Conservation (phyloP, 2,888 invertebrate species). For the Drosophila affinis region DNA sequence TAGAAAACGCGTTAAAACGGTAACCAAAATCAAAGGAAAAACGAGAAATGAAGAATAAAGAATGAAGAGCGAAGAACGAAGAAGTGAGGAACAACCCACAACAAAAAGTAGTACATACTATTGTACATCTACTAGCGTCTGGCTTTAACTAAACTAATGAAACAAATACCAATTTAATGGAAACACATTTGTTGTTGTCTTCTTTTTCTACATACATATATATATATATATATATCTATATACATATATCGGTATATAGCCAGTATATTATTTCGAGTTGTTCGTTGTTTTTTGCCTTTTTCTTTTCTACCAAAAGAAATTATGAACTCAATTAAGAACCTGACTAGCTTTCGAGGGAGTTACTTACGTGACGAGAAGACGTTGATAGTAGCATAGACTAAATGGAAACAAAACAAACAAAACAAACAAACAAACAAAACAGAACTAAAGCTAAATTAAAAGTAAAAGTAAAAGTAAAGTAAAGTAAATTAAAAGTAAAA, state of each 20-base stretch:
- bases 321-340: slow-evolving; percentile 72
- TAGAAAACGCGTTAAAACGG: background rate
- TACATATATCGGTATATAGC: slow-evolving; percentile 20
- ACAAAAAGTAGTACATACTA: slow-evolving; percentile 23
- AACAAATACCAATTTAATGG: slow-evolving; percentile 37
- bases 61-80: background rate
- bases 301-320: slow-evolving; percentile 48
- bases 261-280: slow-evolving; percentile 38
- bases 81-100: slow-evolving; percentile 2
- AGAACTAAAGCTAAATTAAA: slow-evolving; percentile 1
- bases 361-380: slow-evolving; percentile 31
- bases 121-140: slow-evolving; percentile 40
- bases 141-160: slow-evolving; percentile 45
- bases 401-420: slow-evolving; percentile 2
- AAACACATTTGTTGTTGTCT: slow-evolving; percentile 52
- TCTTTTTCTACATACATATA: slow-evolving; percentile 42
- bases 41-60: background rate
- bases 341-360: slow-evolving; percentile 70
- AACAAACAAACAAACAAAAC: slow-evolving; percentile 3
- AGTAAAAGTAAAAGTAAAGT: slow-evolving; percentile 25
- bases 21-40: slow-evolving; percentile 5
- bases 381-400: slow-evolving; percentile 29
- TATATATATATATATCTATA: slow-evolving; percentile 48
- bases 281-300: slow-evolving; percentile 30
- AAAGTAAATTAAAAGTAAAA: slow-evolving; percentile 36